Evolutionary conservation across 2,797 vertebrate genomes (phyloP), one percentile per base, ranked within the genome.

Genomic region (Sciurus carolinensis): DNA sequence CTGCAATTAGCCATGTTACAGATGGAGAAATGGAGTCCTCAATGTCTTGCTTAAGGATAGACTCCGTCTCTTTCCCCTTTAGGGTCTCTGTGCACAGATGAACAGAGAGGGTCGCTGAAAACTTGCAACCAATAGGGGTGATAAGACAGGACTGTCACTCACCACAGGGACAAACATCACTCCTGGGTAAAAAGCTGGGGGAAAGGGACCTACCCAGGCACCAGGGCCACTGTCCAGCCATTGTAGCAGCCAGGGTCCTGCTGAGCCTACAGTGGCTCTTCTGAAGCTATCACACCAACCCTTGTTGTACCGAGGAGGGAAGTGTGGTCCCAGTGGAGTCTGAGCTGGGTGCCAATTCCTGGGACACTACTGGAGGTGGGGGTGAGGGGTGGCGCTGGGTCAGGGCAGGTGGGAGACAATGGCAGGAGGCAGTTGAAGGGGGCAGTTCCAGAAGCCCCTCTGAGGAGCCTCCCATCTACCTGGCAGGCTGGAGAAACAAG

Each of bases 21-120:
- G 87, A 33, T 9, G n/a, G 85, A 79, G 82, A 96, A 90, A 79
- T 54, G 15, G 20, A 90, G 94, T 36, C 66, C 52, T 71, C 17
- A 2, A 14, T 13, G 83, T 22, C 80, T 75, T 62, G 33, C 57
- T 50, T 22, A 33, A 14, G 24, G 80, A 77, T 11, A 0, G 0
- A 79, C 11, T n/a, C 73, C 6, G 8, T 11, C 28, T n/a, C 28
- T 57, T n/a, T 54, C 22, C 6, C 22, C 3, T 52, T 76, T 4
- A 4, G 0, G 75, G 71, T 50, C 18, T 66, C 54, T 39, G 57
- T 12, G 3, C 57, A 36, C 10, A 4, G 18, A 22, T 26, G 33
- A 52, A 36, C 1, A 62, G 42, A 11, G 54, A 52, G 7, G 14
- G 54, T 26, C 0, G 0, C 20, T 28, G n/a, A 36, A 20, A 36